A percentile compares a stretch with the other conserved stretches of the same genome.
Evolutionary conservation across 2,888 invertebrate species (phyloP).

Genomic region (Hanleya hanleyi): DNA sequence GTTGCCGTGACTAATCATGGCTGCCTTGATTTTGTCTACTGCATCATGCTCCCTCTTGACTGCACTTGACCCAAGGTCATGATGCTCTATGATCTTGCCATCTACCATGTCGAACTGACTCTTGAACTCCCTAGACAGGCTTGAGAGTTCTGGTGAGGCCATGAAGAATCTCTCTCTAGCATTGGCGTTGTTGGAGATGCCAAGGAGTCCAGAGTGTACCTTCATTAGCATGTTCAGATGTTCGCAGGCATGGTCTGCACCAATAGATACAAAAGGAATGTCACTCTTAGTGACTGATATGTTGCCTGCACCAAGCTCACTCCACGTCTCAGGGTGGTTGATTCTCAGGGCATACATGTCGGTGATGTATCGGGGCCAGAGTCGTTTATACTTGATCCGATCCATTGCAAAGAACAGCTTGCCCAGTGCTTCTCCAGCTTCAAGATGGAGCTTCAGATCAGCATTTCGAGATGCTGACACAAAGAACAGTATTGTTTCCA

Average conservation of each 20-base stretch:
- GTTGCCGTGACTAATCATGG: too few relatives aligned
- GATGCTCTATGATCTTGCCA: too few relatives aligned
- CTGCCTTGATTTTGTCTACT: too few relatives aligned
- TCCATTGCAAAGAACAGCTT: conserved; percentile 32
- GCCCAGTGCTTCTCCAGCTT: conserved; percentile 28
- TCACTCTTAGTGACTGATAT: conserved; percentile 11
- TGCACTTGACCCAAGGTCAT: too few relatives aligned
- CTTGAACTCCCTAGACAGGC: too few relatives aligned
- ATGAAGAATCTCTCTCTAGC: too few relatives aligned
- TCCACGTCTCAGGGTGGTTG: conserved; percentile 6
- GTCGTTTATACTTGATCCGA: conserved; percentile 23
- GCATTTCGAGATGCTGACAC: conserved; percentile 29
- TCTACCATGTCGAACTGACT: too few relatives aligned
- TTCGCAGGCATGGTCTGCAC: conserved; percentile 34
- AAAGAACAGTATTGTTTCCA: too few relatives aligned
- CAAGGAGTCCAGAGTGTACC: too few relatives aligned
- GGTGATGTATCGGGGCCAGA: conserved; percentile 21
- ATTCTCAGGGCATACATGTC: conserved; percentile 22
- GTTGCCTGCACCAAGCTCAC: conserved; percentile 13
- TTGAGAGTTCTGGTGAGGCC: too few relatives aligned
- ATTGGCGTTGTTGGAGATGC: too few relatives aligned
- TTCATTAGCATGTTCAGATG: conserved; percentile 27
- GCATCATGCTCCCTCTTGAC: too few relatives aligned
- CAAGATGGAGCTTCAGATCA: conserved; percentile 26
- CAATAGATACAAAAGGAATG: conserved; percentile 17